phyloP scores from a whole-genome alignment of 2,888 invertebrate species.

The Limnephilus lunatus region DNA sequence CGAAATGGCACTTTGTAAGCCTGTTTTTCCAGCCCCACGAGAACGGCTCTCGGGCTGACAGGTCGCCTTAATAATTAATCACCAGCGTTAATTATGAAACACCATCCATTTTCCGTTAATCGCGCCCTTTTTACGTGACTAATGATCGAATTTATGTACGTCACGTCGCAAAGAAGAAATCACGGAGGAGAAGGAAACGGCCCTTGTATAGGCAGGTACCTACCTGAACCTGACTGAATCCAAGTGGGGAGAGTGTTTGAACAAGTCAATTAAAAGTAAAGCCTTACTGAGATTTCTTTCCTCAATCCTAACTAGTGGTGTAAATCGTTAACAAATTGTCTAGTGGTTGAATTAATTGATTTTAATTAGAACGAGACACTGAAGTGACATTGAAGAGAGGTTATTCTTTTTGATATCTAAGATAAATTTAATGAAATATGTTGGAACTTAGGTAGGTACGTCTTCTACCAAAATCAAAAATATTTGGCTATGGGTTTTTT shows the following conservation, averaged over 20 bases:
- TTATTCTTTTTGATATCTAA: no score
- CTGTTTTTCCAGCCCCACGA: neutral
- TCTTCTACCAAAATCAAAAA: no score
- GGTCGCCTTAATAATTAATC: conserved; percentile 58
- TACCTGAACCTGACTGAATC: neutral
- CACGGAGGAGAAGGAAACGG: neutral
- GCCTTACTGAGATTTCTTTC: neutral
- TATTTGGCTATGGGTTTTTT: no score
- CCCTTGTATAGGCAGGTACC: neutral
- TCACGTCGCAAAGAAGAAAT: conserved; percentile 14
- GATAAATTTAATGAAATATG: no score
- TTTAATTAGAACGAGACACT: neutral
- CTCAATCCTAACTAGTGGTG: no score
- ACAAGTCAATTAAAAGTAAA: conserved; percentile 13
- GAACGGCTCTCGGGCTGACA: conserved; percentile 43
- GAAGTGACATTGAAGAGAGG: no score
- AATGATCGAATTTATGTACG: conserved; percentile 38
- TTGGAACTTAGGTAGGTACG: no score
- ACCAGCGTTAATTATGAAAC: conserved; percentile 57
- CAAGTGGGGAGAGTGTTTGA: neutral
- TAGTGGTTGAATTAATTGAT: neutral
- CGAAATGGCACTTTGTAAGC: neutral
- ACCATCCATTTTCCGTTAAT: conserved; percentile 43
- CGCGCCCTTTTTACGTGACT: conserved; percentile 41
- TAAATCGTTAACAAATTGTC: neutral